phyloP scores from a whole-genome alignment of 2,888 invertebrate genomes.

The Luperina testacea region DNA sequence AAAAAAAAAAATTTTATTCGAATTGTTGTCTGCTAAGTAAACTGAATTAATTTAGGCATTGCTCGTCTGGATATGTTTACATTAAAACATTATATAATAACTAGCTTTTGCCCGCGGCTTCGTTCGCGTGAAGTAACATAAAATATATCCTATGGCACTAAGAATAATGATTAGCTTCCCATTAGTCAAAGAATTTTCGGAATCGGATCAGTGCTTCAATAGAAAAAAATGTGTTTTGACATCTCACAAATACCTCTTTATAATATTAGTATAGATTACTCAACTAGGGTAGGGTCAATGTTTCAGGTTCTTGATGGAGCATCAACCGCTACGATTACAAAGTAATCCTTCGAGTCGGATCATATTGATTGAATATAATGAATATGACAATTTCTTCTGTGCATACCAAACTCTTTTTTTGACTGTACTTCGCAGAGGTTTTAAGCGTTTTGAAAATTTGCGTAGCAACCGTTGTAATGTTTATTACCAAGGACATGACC shows the following conservation, averaged over 20 bases:
- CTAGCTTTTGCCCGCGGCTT: too few relatives aligned
- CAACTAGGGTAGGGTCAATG: neutral
- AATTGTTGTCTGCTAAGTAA: neutral
- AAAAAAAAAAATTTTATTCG: too few relatives aligned
- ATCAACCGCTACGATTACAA: neutral
- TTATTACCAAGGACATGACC: constrained; percentile 24
- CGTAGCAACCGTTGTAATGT: neutral
- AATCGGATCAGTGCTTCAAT: neutral
- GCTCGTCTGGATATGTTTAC: neutral
- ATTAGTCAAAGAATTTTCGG: neutral
- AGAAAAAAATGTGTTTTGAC: too few relatives aligned
- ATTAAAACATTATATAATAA: neutral
- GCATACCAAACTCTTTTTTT: neutral
- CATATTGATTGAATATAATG: neutral
- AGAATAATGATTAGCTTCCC: neutral
- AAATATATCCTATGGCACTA: neutral
- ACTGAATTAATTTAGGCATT: neutral
- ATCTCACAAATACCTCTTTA: neutral
- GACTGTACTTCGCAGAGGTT: neutral
- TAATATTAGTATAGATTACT: neutral
- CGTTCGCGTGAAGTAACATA: too few relatives aligned
- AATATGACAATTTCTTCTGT: neutral
- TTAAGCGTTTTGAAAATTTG: neutral
- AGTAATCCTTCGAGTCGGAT: neutral
- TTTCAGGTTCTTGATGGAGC: neutral